These are phyloP conservation scores for Ellobius talpinus DNA, from an alignment of 2,113 vertebrate genomes.

Conservation along the genomic window DNA sequence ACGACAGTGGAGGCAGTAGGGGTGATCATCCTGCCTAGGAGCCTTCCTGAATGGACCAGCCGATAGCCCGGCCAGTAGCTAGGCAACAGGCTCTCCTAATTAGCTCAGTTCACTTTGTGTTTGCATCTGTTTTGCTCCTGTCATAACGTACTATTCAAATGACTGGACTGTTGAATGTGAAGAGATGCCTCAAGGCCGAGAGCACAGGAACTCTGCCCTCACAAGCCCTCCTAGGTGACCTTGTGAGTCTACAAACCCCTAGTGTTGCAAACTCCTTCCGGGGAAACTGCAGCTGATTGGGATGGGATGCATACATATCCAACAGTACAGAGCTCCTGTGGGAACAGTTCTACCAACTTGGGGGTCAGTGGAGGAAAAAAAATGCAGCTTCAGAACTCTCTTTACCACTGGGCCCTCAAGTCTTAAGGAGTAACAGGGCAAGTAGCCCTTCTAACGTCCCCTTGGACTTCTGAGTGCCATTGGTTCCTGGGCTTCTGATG, in stretches of 20 bases:
- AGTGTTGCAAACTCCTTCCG: background rate
- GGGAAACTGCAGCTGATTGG: background rate
- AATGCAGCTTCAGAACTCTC: background rate
- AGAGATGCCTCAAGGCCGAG: background rate
- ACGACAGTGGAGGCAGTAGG: background rate
- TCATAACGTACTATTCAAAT: slow-evolving; percentile 18
- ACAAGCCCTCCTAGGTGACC: background rate
- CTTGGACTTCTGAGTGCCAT: background rate
- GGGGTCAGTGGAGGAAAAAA: background rate
- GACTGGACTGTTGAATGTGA: background rate
- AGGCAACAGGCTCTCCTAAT: slow-evolving; percentile 66
- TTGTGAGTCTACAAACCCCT: background rate
- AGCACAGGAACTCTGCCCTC: background rate
- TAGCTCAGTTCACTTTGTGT: slow-evolving; percentile 51
- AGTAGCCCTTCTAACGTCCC: background rate
- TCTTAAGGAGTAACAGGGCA: background rate
- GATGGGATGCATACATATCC: background rate
- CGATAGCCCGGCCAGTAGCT: slow-evolving; percentile 45
- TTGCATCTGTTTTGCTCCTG: slow-evolving; percentile 54
- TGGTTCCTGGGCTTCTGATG: slow-evolving; percentile 7
- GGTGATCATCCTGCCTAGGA: background rate
- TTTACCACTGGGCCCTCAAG: background rate
- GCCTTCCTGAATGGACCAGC: background rate
- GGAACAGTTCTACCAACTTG: background rate
- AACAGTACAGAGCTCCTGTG: background rate